Evolutionary conservation across 2,797 vertebrate genomes (phyloP).

Genomic region (Enteromius afrohamiltoni): DNA sequence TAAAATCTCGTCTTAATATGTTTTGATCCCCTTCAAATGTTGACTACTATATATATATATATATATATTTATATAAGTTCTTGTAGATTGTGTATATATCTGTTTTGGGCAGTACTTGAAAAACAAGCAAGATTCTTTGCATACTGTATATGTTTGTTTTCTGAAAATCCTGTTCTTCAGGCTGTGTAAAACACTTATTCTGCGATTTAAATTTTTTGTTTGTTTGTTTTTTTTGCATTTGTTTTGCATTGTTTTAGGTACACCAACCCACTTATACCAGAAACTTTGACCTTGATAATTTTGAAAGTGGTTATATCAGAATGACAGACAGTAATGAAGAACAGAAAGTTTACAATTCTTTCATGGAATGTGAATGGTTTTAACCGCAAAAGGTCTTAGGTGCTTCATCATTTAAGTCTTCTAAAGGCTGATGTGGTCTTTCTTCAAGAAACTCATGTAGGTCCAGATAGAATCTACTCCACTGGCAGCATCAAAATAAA

Average conservation of each 20-base stretch:
- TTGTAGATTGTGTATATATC: neutral
- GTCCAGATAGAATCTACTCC: constrained; percentile 36
- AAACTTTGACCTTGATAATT: too few species aligned
- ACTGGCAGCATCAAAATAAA: constrained; percentile 42
- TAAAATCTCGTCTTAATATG: too few species aligned
- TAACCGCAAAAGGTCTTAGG: constrained; percentile 34
- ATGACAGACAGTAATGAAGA: neutral
- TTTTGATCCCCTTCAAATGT: too few species aligned
- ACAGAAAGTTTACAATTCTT: constrained; percentile 37
- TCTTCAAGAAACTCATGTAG: constrained; percentile 58
- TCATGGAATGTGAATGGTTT: constrained; percentile 59
- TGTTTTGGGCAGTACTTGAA: neutral
- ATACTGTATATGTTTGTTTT: too few species aligned
- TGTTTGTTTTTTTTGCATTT: too few species aligned
- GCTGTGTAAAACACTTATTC: neutral
- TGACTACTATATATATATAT: neutral
- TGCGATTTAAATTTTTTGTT: too few species aligned
- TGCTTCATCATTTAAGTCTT: constrained; percentile 41
- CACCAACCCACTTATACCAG: too few species aligned
- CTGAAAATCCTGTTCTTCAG: too few species aligned
- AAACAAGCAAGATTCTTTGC: neutral
- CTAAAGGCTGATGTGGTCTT: constrained; percentile 53
- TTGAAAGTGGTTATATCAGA: neutral
- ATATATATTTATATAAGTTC: too few species aligned
- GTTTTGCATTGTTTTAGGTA: neutral